Base-by-base conservation (phyloP, 92 coral and sea anemone genomes). In the Montipora capitata region DNA sequence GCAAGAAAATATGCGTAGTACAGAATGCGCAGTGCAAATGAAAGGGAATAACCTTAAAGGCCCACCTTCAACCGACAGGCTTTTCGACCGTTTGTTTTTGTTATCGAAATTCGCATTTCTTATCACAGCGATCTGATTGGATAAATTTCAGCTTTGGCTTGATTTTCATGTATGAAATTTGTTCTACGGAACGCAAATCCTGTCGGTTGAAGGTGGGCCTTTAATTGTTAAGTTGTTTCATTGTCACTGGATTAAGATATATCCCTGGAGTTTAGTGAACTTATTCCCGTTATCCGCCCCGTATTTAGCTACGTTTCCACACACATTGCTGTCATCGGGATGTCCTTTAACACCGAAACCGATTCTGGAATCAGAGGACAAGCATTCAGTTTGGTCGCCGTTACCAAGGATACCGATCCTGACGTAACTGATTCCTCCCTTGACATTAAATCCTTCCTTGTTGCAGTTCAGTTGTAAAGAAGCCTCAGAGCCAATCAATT, bases 321-420 rank as follows among this genome's bases (percentile, higher is more conserved):
- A 84, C 2, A 71, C 56, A 18, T 40, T 72, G 5, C 7, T 2
- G 41, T 72, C 62, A 40, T 72, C 80, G 1, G 40, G 72, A 35
- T 74, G 5, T 3, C 58, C 68, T 4, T 18, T 39, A 48, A 74
- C 75, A 7, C 88, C 88, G 75, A 74, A 84, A 20, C 88, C 88
- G 5, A 84, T 54, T 40, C 82, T 51, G 12, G 88, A 84, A 14
- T 84, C 88, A 11, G 49, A 45, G 4, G 38, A 0, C 13, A 7
- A 15, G 17, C 88, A 84, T 2, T 61, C 69, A 43, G 56, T 40
- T 17, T 5, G 11, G 12, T 16, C 48, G 1, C 74, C 10, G 74
- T 74, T 84, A 56, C 72, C 68, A 40, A 63, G 39, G 65, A 74
- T 39, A 43, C 81, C 88, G 57, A 84, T 84, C 40, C 88, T 35